phyloP scores from a whole-genome alignment of 92 coral and sea anemone species.

The Porites lobata region DNA sequence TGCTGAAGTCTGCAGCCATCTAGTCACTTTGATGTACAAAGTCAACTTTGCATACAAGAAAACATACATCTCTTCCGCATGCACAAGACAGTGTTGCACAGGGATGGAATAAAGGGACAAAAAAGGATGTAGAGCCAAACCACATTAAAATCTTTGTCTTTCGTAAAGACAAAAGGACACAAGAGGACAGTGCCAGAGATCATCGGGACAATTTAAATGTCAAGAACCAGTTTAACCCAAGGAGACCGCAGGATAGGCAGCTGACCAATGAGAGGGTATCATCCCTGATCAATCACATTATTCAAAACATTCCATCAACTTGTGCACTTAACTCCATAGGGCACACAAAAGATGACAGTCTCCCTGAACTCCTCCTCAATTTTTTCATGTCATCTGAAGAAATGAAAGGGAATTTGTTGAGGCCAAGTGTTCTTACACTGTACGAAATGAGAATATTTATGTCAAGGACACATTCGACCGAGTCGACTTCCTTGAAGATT shows the following conservation, averaged over 20 bases:
- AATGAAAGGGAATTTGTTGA: too few species aligned
- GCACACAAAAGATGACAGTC: too few species aligned
- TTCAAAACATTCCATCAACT: too few species aligned
- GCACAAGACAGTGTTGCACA: constrained; percentile 71
- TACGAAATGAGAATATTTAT: too few species aligned
- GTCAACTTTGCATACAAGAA: constrained; percentile 74
- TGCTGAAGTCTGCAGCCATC: constrained; percentile 78
- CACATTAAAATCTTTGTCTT: constrained; percentile 61
- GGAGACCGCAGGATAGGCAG: constrained; percentile 66
- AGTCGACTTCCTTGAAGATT: too few species aligned
- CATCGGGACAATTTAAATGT: constrained; percentile 28
- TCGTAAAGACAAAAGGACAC: constrained; percentile 70
- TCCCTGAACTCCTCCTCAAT: too few species aligned
- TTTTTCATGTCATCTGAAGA: too few species aligned
- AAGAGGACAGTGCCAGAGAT: constrained; percentile 54
- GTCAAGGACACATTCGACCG: too few species aligned
- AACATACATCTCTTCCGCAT: constrained; percentile 69
- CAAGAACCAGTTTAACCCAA: constrained; percentile 72
- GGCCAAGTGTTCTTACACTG: too few species aligned
- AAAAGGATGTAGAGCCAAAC: constrained; percentile 63
- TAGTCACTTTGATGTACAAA: constrained; percentile 62
- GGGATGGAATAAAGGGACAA: constrained; percentile 79
- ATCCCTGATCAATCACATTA: too few species aligned
- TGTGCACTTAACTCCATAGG: too few species aligned
- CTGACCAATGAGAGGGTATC: constrained; percentile 42